Evolutionary conservation across 2,888 invertebrate genomes (phyloP).

Genomic region (Hydrotaea diabolus): DNA sequence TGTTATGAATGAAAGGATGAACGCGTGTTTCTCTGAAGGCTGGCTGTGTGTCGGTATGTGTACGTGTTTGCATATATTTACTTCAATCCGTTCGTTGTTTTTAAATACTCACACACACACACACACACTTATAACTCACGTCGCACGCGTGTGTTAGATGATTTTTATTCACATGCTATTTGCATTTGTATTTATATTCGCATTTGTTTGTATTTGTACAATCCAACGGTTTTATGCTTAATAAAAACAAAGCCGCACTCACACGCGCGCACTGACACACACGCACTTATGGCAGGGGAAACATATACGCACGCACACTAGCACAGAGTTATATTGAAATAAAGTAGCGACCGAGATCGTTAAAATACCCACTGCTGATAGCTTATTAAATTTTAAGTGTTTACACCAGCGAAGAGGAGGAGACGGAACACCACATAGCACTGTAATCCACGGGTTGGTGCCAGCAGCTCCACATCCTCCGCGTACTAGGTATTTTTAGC

Average conservation of each 20-base stretch:
- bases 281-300: not conserved
- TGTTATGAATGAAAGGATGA: conserved; percentile 35
- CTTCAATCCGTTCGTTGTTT: conserved; percentile 21
- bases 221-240: conserved; percentile 37
- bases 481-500: conserved; percentile 15
- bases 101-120: conserved; percentile 5
- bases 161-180: conserved; percentile 24
- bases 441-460: conserved; percentile 66
- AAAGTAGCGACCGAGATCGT: conserved; percentile 12
- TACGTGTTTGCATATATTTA: not conserved
- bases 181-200: conserved; percentile 26
- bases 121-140: not conserved
- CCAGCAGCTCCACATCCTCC: conserved; percentile 44
- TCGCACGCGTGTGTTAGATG: conserved; percentile 3
- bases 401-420: conserved; percentile 14
- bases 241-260: conserved; percentile 40
- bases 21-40: not conserved
- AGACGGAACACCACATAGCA: conserved; percentile 47
- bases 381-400: conserved; percentile 50
- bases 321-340: not conserved
- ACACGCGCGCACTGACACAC: not conserved
- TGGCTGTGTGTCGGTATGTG: not conserved
- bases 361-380: conserved; percentile 42
- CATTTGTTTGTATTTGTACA: conserved; percentile 36
- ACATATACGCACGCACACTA: not conserved